Conservation (phyloP, 2,888 invertebrate genomes). For the Chalcis sispes region DNA sequence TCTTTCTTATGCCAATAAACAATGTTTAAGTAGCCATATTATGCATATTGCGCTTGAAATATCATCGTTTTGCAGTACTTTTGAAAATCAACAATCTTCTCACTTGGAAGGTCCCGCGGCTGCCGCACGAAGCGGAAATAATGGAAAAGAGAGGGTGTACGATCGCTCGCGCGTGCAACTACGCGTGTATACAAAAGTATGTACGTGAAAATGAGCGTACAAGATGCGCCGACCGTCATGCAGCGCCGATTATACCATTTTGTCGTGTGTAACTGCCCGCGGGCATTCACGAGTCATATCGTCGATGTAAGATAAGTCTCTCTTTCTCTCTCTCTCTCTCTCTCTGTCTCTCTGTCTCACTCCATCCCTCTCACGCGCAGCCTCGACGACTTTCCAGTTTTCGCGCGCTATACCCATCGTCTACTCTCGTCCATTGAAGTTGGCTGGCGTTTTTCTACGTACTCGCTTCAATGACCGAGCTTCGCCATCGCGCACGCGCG, state of each 20-base stretch:
- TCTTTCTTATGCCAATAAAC: not conserved
- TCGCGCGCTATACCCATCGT: constrained; percentile 13
- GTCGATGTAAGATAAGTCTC: constrained; percentile 24
- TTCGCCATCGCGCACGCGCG: not conserved
- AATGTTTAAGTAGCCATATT: not conserved
- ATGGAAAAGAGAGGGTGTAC: constrained; percentile 3
- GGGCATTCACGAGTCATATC: not conserved
- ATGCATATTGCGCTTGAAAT: too few species aligned
- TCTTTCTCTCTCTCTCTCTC: not conserved
- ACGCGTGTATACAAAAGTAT: constrained; percentile 14
- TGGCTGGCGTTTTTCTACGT: constrained; percentile 30
- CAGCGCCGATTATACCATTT: constrained; percentile 42
- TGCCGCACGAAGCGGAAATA: not conserved
- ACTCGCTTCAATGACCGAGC: constrained; percentile 34
- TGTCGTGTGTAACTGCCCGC: constrained; percentile 2
- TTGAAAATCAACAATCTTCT: constrained; percentile 15
- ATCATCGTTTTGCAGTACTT: too few species aligned
- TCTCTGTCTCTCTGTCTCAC: too few species aligned
- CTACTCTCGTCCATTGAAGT: constrained; percentile 32
- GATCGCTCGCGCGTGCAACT: not conserved
- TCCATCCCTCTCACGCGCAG: not conserved
- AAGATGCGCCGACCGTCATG: not conserved
- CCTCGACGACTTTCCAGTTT: constrained; percentile 28
- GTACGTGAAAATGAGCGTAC: constrained; percentile 24
- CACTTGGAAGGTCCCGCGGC: not conserved